Percentiles rank a stretch among this genome's conserved stretches.
These are phyloP conservation scores for Rousettus madagascariensis DNA, from an alignment of 2,797 vertebrate genomes.

Conservation along the genomic window DNA sequence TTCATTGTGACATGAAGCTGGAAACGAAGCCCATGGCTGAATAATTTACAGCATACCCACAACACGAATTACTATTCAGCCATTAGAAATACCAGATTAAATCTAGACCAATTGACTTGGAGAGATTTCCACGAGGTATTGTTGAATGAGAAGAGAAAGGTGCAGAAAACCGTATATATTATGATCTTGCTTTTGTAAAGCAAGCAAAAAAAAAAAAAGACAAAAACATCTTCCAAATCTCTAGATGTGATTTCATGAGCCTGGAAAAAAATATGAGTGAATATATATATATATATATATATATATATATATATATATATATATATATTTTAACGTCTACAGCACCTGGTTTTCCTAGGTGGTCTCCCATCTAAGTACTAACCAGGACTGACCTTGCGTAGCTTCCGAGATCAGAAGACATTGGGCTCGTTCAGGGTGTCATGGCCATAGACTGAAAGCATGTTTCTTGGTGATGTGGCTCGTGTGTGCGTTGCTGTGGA, in stretches of 20 bases:
- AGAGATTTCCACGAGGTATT: not conserved
- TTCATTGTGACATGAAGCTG: not conserved
- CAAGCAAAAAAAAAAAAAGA: not conserved
- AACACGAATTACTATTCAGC: not conserved
- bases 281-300: no score
- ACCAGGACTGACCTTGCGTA: no score
- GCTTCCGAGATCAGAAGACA: no score
- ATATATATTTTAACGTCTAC: no score
- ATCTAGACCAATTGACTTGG: not conserved
- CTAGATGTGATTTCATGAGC: not conserved
- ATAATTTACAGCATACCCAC: not conserved
- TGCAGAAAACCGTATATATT: not conserved
- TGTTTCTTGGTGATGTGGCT: no score
- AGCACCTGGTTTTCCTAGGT: no score
- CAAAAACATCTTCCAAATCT: not conserved
- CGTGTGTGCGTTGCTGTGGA: not conserved
- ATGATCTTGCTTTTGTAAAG: not conserved
- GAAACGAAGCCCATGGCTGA: conserved; percentile 25
- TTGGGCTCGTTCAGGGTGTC: no score
- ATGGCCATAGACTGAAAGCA: no score
- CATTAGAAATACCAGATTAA: conserved; percentile 34
- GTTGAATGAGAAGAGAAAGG: not conserved
- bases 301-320: no score
- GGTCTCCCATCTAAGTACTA: no score
- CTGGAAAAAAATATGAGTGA: not conserved